Evolutionary conservation across 92 coral and sea anemone genomes (phyloP).

Genomic region (Epizoanthus scotinus): DNA sequence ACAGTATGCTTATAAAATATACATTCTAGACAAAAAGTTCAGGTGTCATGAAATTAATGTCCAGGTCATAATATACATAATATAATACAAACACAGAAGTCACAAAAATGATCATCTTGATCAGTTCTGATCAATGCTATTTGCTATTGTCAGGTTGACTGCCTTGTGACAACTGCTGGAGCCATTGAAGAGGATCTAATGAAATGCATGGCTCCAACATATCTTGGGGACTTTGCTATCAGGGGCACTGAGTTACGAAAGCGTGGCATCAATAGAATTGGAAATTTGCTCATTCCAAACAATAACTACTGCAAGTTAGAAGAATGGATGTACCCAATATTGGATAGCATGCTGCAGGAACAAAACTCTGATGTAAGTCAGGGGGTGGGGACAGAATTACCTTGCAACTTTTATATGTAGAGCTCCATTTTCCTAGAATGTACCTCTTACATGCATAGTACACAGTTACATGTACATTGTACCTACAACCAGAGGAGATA

Average conservation of each 20-base stretch:
- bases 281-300: conserved; percentile 89
- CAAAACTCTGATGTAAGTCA: conserved; percentile 63
- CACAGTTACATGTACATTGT: too few relatives aligned
- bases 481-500: too few relatives aligned
- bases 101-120: background rate
- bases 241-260: conserved; percentile 75
- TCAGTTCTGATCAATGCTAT: background rate
- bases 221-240: conserved; percentile 84
- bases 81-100: too few relatives aligned
- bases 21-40: background rate
- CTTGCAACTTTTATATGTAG: too few relatives aligned
- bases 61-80: too few relatives aligned
- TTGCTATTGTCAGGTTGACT: conserved; percentile 68
- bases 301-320: conserved; percentile 87
- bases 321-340: conserved; percentile 81
- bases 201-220: conserved; percentile 90
- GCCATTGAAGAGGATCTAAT: conserved; percentile 96
- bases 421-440: too few relatives aligned
- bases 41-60: too few relatives aligned
- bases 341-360: conserved; percentile 85
- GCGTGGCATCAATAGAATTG: conserved; percentile 89
- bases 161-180: conserved; percentile 89
- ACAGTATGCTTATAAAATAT: too few relatives aligned
- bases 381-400: too few relatives aligned
- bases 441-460: too few relatives aligned